Evolutionary conservation across 2,888 invertebrate genomes (phyloP).

Genomic region (Mechanitis mazaeus): DNA sequence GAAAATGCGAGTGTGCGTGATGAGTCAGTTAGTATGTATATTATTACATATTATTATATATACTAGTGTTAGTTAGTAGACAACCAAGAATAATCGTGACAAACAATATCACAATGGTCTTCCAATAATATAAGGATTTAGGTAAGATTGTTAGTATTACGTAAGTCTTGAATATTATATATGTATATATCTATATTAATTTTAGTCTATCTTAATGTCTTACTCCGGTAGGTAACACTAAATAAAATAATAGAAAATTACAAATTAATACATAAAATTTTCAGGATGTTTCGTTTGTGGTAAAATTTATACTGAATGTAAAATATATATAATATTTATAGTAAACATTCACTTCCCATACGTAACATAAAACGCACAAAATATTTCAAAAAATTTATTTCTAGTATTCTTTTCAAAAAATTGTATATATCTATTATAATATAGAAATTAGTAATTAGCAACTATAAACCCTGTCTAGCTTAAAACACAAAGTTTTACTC

Average conservation of each 20-base stretch:
- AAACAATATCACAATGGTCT: constrained; percentile 75
- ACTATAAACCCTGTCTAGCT: no score
- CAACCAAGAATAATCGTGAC: constrained; percentile 75
- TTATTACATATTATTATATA: constrained; percentile 15
- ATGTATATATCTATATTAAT: not conserved
- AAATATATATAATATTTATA: no score
- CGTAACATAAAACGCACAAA: no score
- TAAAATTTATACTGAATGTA: no score
- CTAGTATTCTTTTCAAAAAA: no score
- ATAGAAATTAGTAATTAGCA: no score
- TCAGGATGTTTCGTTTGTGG: no score
- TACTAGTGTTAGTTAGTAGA: constrained; percentile 37
- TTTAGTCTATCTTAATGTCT: not conserved
- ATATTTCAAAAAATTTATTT: no score
- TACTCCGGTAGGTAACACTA: constrained; percentile 2
- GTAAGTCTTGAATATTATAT: constrained; percentile 6
- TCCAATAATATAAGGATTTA: constrained; percentile 46
- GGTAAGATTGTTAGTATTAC: constrained; percentile 9
- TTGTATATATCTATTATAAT: no score
- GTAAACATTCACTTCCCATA: no score
- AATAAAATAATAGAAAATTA: not conserved
- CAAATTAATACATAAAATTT: not conserved
- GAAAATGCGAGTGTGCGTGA: no score
- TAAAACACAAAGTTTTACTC: no score
- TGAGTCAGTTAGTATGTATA: not conserved